phyloP scores from a whole-genome alignment of 2,888 invertebrate genomes.

The Halictus ligatus region DNA sequence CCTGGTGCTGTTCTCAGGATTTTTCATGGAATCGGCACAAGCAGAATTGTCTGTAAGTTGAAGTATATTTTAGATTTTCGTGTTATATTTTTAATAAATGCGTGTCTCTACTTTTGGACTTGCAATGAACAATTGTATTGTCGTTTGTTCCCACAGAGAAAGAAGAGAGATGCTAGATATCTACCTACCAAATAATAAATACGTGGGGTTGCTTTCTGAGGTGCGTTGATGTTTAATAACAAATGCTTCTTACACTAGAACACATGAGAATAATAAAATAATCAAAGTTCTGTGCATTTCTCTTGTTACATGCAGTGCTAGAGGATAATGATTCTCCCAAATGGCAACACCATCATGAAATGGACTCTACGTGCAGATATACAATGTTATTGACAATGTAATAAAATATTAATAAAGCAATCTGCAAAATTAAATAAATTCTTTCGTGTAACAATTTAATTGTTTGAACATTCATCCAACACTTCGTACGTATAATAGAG shows the following conservation, averaged over 20 bases:
- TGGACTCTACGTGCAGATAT: not conserved
- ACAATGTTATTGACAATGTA: not conserved
- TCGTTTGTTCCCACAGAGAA: too few species aligned
- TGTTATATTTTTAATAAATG: not conserved
- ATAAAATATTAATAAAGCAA: not conserved
- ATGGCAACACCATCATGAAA: not conserved
- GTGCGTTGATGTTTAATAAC: not conserved
- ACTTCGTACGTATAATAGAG: too few species aligned
- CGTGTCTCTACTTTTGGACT: not conserved
- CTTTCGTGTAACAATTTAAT: not conserved
- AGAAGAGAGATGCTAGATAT: too few species aligned
- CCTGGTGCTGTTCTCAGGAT: not conserved
- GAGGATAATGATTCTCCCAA: not conserved
- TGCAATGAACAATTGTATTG: not conserved
- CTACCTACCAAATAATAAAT: too few species aligned
- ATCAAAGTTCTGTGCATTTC: not conserved
- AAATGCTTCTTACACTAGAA: not conserved
- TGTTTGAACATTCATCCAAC: not conserved
- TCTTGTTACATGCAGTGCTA: not conserved
- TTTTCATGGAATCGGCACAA: not conserved
- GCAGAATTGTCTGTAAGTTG: not conserved
- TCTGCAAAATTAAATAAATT: not conserved
- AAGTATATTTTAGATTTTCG: too few species aligned
- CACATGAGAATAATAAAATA: not conserved
- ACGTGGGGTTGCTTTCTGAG: not conserved